These are phyloP conservation scores for Euphydryas editha DNA, from an alignment of 2,888 invertebrate species.

Conservation along the genomic window DNA sequence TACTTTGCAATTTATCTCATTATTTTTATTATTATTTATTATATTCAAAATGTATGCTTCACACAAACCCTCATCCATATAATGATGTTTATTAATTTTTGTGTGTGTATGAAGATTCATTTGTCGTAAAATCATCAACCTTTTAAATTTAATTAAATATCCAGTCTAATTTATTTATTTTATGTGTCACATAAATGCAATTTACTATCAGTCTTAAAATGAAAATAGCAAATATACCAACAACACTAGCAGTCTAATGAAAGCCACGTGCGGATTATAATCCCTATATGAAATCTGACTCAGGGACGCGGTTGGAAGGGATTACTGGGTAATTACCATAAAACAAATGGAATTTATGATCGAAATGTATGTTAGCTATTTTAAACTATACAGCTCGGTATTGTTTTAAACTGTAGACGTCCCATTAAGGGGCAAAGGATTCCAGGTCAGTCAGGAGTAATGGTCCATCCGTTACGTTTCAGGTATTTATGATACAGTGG, in stretches of 20 bases:
- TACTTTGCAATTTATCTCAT: too few species aligned
- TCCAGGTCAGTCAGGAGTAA: too few species aligned
- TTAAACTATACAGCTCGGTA: neutral
- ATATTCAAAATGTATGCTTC: too few species aligned
- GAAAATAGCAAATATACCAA: conserved; percentile 1
- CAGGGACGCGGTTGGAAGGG: conserved; percentile 1
- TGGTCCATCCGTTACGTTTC: too few species aligned
- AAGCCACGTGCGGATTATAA: conserved; percentile 22
- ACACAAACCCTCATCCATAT: too few species aligned
- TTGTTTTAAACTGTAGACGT: neutral
- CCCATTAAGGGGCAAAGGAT: neutral
- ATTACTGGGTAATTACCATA: conserved; percentile 25
- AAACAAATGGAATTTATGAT: conserved; percentile 29
- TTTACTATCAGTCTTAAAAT: neutral
- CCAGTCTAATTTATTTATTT: too few species aligned
- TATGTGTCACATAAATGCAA: neutral
- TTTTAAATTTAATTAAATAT: too few species aligned
- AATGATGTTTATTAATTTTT: too few species aligned
- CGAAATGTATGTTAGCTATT: conserved; percentile 10
- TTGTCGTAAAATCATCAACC: too few species aligned
- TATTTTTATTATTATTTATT: too few species aligned
- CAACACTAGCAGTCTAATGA: conserved; percentile 21
- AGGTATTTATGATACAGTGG: too few species aligned
- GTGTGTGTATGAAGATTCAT: too few species aligned
- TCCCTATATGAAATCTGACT: conserved; percentile 27